A percentile compares a stretch with the other conserved stretches of the same genome.
Conservation (phyloP, 2,888 invertebrate genomes). For the Ophioninae sp. region DNA sequence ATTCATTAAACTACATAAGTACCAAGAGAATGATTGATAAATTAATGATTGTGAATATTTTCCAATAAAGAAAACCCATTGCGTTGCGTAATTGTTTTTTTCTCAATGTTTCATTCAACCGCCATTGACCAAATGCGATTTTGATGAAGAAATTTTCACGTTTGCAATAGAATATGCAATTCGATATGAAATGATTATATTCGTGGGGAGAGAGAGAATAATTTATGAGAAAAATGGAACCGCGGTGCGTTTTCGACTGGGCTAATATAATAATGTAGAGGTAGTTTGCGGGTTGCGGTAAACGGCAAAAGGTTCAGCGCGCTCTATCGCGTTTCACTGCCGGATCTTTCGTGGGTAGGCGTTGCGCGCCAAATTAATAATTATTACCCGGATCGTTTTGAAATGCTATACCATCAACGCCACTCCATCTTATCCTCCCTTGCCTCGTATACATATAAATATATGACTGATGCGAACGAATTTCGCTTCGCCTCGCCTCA, state of each 20-base stretch:
- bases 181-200: neutral
- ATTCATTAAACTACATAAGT: no score
- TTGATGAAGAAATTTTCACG: neutral
- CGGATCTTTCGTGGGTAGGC: conserved; percentile 60
- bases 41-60: no score
- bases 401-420: conserved; percentile 31
- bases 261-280: conserved; percentile 34
- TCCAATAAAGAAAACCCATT: no score
- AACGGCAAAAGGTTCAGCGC: conserved; percentile 33
- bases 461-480: conserved; percentile 24
- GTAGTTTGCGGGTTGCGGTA: conserved; percentile 18
- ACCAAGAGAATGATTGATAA: no score
- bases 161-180: neutral
- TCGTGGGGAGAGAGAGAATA: neutral
- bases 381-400: conserved; percentile 56
- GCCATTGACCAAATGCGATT: neutral
- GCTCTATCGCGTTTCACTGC: conserved; percentile 59
- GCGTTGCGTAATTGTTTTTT: no score
- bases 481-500: conserved; percentile 44
- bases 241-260: neutral
- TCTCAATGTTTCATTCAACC: neutral
- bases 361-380: conserved; percentile 63
- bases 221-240: neutral
- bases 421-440: conserved; percentile 12
- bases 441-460: neutral